Base-by-base conservation (phyloP, 2,888 invertebrate genomes). In the Caenorhabditis japonica region DNA sequence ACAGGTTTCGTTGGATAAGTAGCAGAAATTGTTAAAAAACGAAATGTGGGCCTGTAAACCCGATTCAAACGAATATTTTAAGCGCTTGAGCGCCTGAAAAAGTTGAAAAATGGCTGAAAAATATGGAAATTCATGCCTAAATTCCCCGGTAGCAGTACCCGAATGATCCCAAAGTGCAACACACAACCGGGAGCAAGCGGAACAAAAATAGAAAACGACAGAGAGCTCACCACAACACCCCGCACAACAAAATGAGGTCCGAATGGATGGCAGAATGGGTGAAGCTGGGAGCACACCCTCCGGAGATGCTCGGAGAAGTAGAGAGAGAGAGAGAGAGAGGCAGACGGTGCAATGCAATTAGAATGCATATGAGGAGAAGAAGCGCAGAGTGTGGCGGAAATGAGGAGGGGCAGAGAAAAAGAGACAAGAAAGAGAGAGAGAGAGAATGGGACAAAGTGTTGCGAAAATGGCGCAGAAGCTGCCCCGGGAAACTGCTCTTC, bases 241-340 rank as follows among this genome's bases (percentile, higher is more conserved):
- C 5, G 10, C 62, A 64, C 64, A 64, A 64, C 64, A 64, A 64
- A 64, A 64, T 64, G 64, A 64, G 64, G 64, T 64, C 64, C 64
- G 64, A 64, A 64, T 64, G 64, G 56, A 64, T 64, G 64, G 64
- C 55, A 56, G 55, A 64, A 55, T 56, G 64, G 49, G 64, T 56
- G 64, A 64, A 56, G 64, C 64, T 17, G 13, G 36, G 7, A 13
- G 15, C 30, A 27, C 53, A 30, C 38, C 38, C 52, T 17, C 30
- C 7, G 8, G 36, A 15, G 46, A 51, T 49, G 43, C 33, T 19
- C 38, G 38, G 46, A 46, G 34, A 23, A 13, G 49, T 27, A 49
- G 49, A 41, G 27, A 51, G 39, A 25, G 44, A 30, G 55, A 21
- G 43, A 21, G 41, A 59, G 38, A 15, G 36, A 17, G 38, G 25